phyloP scores from a whole-genome alignment of 1,140 invertebrate species.

The Zaprionus taronus region DNA sequence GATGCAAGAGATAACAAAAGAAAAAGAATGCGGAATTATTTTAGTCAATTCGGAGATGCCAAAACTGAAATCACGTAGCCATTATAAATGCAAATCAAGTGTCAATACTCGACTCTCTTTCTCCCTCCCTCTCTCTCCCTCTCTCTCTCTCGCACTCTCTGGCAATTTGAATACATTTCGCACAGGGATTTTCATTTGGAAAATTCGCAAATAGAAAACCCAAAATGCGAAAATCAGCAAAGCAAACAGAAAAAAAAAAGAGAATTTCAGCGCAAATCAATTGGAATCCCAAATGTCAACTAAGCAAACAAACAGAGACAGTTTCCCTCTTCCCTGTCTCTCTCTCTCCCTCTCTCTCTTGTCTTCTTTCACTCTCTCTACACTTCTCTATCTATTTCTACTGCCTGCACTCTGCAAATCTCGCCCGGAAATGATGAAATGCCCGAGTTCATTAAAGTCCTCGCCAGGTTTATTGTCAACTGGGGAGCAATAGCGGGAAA shows the following conservation, averaged over 20 bases:
- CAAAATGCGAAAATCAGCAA: constrained; percentile 68
- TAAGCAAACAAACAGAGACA: neutral
- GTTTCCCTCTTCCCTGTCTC: neutral
- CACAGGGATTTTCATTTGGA: constrained; percentile 61
- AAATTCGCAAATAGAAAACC: constrained; percentile 53
- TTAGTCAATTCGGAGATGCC: constrained; percentile 19
- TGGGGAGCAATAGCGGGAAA: constrained; percentile 69
- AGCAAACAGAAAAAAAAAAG: constrained; percentile 58
- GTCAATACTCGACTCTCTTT: constrained; percentile 57
- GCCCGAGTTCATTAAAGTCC: constrained; percentile 65
- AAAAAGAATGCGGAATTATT: constrained; percentile 46
- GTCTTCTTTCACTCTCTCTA: too few relatives aligned
- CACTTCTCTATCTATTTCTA: neutral
- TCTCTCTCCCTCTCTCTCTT: neutral
- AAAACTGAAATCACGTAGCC: constrained; percentile 69
- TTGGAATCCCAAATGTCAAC: constrained; percentile 75
- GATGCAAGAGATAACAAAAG: constrained; percentile 1
- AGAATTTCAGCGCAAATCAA: constrained; percentile 54
- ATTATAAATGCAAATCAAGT: constrained; percentile 82
- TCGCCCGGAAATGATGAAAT: constrained; percentile 63
- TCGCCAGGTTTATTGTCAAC: constrained; percentile 65
- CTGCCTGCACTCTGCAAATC: constrained; percentile 14
- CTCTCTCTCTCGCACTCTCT: neutral
- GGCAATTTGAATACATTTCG: constrained; percentile 61
- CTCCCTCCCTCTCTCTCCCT: neutral